Percentiles rank a stretch among this genome's conserved stretches.
Evolutionary conservation across 2,888 invertebrate genomes (phyloP).

Genomic region (Pemphredon lugubris): DNA sequence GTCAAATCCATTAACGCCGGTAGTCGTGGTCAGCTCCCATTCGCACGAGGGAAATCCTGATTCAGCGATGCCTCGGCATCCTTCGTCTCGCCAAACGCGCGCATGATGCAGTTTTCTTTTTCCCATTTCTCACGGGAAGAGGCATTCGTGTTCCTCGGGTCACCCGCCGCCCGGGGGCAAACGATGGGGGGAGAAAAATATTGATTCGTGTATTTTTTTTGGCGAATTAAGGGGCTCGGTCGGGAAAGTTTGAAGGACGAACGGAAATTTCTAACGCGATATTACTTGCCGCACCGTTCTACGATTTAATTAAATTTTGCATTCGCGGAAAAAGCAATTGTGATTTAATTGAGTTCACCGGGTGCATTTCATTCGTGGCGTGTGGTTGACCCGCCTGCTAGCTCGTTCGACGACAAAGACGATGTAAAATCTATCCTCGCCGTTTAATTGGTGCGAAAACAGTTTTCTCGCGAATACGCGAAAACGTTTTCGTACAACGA

Average conservation of each 20-base stretch:
- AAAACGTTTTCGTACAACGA: too few relatives aligned
- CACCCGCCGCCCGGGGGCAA: too few relatives aligned
- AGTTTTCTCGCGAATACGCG: constrained; percentile 27
- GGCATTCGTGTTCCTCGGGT: too few relatives aligned
- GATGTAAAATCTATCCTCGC: constrained; percentile 47
- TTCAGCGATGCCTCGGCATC: constrained; percentile 38
- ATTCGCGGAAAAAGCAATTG: too few relatives aligned
- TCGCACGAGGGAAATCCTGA: constrained; percentile 50
- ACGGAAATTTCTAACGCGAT: too few relatives aligned
- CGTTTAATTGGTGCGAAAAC: constrained; percentile 47
- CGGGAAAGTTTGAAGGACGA: too few relatives aligned
- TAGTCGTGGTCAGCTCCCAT: constrained; percentile 51
- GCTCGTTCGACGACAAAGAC: constrained; percentile 38
- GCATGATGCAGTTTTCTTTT: not conserved
- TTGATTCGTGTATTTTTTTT: too few relatives aligned
- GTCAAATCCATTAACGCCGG: constrained; percentile 72
- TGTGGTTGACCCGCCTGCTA: constrained; percentile 40
- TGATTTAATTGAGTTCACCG: constrained; percentile 37
- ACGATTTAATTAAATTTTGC: too few relatives aligned
- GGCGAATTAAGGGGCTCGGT: too few relatives aligned
- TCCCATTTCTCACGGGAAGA: too few relatives aligned
- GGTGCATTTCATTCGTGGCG: constrained; percentile 8
- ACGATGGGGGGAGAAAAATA: too few relatives aligned
- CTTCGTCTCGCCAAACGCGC: constrained; percentile 24
- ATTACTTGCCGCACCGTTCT: too few relatives aligned